Evolutionary conservation across 2,888 invertebrate genomes (phyloP), one percentile per base, ranked within the genome.

Genomic region (Sialis lutaria): DNA sequence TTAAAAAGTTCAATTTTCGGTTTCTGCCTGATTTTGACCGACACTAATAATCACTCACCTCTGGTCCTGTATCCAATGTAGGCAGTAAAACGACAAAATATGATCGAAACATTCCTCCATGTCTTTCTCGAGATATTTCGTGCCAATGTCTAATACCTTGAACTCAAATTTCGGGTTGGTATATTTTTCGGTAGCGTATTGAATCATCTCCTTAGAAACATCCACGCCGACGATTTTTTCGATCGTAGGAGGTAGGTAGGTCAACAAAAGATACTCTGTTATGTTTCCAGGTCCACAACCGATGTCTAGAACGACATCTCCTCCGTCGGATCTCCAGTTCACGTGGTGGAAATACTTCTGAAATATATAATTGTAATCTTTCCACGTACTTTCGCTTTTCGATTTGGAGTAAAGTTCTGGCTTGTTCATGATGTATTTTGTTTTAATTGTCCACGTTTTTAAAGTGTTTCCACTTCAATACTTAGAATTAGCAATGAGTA

Each of bases 21-120:
- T n/a, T n/a, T n/a, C n/a, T n/a, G n/a, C n/a, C n/a, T n/a, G n/a
- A n/a, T n/a, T n/a, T n/a, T n/a, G n/a, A n/a, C n/a, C n/a, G n/a
- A n/a, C n/a, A n/a, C n/a, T n/a, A 22, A 22, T 22, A 22, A 22
- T 22, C 22, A 54, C 72, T 66, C 67, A 82, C 81, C 74, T 71
- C 60, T 81, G 79, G 57, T 84, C 73, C 53, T 74, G 73, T 33
- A 86, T 75, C 87, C 87, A 87, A 56, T 87, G 85, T 4, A 88
- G 65, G 50, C 83, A 77, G 59, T 84, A 85, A 59, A 86, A 85
- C 0, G 86, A 86, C 46, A 83, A 75, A 1, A 75, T 72, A 57
- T 84, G 81, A 57, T 79, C 72, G 56, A 81, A 86, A 32, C 63
- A 57, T 45, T 64, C 68, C 10, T 63, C 56, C 42, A 73, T 55